These are phyloP conservation scores for Potamarius usumacintae DNA, from an alignment of 2,113 vertebrate genomes.

Conservation along the genomic window DNA sequence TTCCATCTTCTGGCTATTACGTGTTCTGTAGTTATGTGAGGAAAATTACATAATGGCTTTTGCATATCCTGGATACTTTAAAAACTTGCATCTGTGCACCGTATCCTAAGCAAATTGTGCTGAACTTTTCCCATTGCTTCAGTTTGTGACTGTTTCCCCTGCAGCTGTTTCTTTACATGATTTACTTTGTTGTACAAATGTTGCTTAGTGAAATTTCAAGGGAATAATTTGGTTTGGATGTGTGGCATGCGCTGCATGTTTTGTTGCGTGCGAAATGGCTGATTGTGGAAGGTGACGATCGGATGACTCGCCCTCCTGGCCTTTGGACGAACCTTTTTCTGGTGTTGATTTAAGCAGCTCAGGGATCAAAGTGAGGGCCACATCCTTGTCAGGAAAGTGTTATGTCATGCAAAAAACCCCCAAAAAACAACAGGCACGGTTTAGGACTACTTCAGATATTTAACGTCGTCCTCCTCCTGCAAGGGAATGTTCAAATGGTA, in stretches of 20 bases:
- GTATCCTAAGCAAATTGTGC: conserved; percentile 27
- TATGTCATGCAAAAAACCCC: not conserved
- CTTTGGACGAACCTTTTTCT: conserved; percentile 73
- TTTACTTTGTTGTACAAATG: conserved; percentile 9
- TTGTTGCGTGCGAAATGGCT: conserved; percentile 57
- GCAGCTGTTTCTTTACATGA: not conserved
- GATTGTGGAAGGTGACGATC: conserved; percentile 72
- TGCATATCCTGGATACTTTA: not conserved
- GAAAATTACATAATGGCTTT: conserved; percentile 25
- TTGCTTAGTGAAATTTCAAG: not conserved
- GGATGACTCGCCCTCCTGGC: conserved; percentile 71
- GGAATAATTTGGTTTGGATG: conserved; percentile 30
- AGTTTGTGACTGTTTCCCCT: conserved; percentile 17
- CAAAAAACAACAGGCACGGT: conserved; percentile 9
- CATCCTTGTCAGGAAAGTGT: conserved; percentile 32
- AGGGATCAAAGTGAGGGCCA: conserved; percentile 68
- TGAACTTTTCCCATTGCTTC: conserved; percentile 24
- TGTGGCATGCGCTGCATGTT: not conserved
- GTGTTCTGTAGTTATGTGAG: conserved; percentile 9
- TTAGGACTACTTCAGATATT: not conserved
- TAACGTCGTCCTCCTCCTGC: not conserved
- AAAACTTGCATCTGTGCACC: conserved; percentile 17
- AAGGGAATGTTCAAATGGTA: not conserved
- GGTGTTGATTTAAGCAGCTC: conserved; percentile 76
- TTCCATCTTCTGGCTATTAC: conserved; percentile 1